Conservation (phyloP, 1,140 invertebrate genomes). For the Mycetomoellerius zeteki region DNA sequence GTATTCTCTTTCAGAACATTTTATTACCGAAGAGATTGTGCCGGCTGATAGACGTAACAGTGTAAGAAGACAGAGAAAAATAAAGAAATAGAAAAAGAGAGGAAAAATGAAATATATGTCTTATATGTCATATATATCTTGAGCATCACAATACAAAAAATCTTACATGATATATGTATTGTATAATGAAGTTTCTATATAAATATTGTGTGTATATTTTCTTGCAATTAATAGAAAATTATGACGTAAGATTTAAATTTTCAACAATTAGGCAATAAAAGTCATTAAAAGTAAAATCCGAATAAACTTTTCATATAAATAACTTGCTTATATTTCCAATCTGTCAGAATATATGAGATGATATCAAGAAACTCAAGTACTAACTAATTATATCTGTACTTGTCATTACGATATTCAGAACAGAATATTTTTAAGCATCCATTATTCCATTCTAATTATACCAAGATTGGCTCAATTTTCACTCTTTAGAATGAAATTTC, state of each 20-base stretch:
- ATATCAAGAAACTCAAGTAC: not conserved
- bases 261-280: not conserved
- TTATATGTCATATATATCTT: not conserved
- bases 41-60: conserved; percentile 52
- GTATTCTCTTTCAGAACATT: conserved; percentile 64
- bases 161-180: no score
- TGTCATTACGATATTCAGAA: not conserved
- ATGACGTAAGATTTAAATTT: not conserved
- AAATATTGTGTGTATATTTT: not conserved
- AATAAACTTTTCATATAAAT: not conserved
- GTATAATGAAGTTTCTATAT: not conserved
- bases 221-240: not conserved
- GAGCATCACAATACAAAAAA: not conserved
- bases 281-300: not conserved
- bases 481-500: no score
- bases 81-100: not conserved
- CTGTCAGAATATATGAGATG: not conserved
- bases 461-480: no score
- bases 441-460: not conserved
- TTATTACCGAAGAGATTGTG: conserved; percentile 61
- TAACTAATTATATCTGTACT: not conserved
- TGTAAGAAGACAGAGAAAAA: not conserved
- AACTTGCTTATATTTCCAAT: not conserved
- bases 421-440: not conserved
- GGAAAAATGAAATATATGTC: not conserved